phyloP scores from a whole-genome alignment of 2,113 vertebrate genomes.

The Alligator sinensis region DNA sequence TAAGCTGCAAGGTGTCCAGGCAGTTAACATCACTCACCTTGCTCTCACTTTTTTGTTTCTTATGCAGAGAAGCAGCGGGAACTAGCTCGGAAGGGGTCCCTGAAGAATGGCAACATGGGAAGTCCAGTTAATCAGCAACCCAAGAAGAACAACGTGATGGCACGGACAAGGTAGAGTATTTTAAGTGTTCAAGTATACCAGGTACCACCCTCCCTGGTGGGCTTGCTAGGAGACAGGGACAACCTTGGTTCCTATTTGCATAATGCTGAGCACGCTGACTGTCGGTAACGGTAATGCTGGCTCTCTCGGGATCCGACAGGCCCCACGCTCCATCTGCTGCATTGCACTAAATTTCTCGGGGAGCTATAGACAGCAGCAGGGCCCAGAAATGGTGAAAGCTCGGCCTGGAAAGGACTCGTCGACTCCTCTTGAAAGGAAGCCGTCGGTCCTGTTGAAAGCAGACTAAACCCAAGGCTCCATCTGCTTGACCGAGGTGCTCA shows the following conservation, averaged over 20 bases:
- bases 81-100: constrained; percentile 92
- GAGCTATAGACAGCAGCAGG: not conserved
- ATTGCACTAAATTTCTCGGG: not conserved
- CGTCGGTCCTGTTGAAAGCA: not conserved
- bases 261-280: accelerated
- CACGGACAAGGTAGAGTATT: constrained; percentile 90
- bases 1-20: not conserved
- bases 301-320: not conserved
- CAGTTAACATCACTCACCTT: constrained; percentile 37
- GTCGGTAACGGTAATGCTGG: accelerated
- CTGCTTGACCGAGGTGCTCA: not conserved
- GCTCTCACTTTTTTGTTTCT: constrained; percentile 58
- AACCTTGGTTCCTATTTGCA: not conserved
- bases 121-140: constrained; percentile 98
- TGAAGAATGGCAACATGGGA: constrained; percentile 93
- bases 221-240: not conserved
- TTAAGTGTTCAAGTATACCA: not conserved
- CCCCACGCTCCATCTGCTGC: not conserved
- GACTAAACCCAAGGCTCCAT: accelerated
- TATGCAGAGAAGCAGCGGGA: constrained; percentile 97
- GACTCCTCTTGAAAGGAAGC: not conserved
- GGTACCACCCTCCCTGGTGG: not conserved
- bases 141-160: constrained; percentile 99
- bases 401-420: not conserved
- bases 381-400: not conserved